A percentile compares a stretch with the other conserved stretches of the same genome.
phyloP scores from a whole-genome alignment of 2,113 vertebrate species.

The Phoenicopterus ruber region DNA sequence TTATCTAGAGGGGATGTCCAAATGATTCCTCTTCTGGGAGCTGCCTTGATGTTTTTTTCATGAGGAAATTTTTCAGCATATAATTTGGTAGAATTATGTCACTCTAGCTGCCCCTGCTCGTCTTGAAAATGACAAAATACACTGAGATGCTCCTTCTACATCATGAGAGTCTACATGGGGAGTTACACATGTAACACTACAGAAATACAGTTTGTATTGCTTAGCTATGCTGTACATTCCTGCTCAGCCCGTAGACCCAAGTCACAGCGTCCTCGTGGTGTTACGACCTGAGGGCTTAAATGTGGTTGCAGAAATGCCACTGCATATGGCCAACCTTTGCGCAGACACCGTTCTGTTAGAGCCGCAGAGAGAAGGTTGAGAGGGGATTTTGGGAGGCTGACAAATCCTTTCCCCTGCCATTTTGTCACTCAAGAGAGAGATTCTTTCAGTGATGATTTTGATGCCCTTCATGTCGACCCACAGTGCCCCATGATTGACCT shows the following conservation, averaged over 20 bases:
- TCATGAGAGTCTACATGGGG: not conserved
- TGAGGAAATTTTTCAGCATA: not conserved
- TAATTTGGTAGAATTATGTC: not conserved
- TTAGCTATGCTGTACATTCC: not conserved
- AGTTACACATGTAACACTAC: not conserved
- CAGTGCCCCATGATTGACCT: not conserved
- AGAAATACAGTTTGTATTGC: not conserved
- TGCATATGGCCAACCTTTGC: not conserved
- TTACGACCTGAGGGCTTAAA: not conserved
- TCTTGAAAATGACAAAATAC: not conserved
- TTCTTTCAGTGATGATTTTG: not conserved
- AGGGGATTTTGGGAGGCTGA: not conserved
- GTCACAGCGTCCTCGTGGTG: rapidly evolving
- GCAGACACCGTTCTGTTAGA: not conserved
- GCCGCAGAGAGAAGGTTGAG: not conserved
- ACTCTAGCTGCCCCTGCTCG: not conserved
- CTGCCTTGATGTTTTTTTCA: not conserved
- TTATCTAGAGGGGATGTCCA: not conserved
- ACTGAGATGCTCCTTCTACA: not conserved
- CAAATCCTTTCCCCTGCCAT: not conserved
- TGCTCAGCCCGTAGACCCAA: not conserved
- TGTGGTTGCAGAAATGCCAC: not conserved
- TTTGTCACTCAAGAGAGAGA: not conserved
- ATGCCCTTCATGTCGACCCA: not conserved
- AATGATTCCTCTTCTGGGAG: not conserved